Percentiles rank a stretch among this genome's conserved stretches.
phyloP scores from a whole-genome alignment of 2,113 vertebrate species.

The Etheostoma spectabile region DNA sequence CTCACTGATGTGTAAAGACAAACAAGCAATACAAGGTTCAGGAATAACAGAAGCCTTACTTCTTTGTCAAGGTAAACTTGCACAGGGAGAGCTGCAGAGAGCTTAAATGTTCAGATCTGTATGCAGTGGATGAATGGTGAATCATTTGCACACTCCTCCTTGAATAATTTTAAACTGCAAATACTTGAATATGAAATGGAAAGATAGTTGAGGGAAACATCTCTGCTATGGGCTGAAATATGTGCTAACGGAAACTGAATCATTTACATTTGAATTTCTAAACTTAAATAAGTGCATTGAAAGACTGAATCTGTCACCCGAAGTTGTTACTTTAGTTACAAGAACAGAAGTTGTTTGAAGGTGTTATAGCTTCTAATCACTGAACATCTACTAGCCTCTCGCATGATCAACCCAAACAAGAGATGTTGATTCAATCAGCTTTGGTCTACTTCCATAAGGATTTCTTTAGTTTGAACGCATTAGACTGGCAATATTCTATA shows the following conservation, averaged over 20 bases:
- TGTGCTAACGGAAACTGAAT: too few species aligned
- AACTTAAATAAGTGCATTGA: too few species aligned
- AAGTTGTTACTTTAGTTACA: background rate
- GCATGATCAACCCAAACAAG: conserved; percentile 2
- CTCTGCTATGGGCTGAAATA: background rate
- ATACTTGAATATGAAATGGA: conserved; percentile 14
- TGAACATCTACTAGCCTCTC: too few species aligned
- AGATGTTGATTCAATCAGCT: background rate
- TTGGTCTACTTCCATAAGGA: background rate
- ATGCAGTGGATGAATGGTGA: background rate
- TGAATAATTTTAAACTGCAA: background rate
- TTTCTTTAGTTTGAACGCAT: background rate
- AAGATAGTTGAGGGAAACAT: background rate
- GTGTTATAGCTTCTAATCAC: background rate
- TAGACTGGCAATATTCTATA: background rate
- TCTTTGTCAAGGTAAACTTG: too few species aligned
- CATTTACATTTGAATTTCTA: too few species aligned
- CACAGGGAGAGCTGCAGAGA: background rate
- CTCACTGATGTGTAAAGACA: background rate
- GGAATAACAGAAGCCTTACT: conserved; percentile 7
- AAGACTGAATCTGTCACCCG: background rate
- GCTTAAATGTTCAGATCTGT: conserved; percentile 1
- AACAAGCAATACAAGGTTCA: conserved; percentile 12
- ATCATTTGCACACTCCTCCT: background rate
- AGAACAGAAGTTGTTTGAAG: background rate